These are phyloP conservation scores for Pycnonotus jocosus DNA, from an alignment of 2,113 vertebrate genomes.

Conservation along the genomic window DNA sequence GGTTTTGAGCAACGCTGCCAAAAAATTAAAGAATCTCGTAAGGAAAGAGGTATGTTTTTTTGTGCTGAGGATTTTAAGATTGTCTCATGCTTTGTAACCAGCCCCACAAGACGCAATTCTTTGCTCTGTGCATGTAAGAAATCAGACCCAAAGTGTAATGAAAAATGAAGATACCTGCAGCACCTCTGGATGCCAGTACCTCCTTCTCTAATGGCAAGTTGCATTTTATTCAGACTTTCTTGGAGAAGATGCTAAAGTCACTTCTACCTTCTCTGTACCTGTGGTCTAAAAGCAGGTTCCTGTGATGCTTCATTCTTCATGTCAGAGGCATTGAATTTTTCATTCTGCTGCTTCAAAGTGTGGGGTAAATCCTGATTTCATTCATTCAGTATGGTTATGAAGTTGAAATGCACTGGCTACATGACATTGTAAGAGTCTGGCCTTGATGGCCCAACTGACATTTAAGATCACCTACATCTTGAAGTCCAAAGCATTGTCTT, in stretches of 20 bases:
- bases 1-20: constrained; percentile 88
- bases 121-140: background rate
- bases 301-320: background rate
- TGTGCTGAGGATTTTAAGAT: background rate
- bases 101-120: background rate
- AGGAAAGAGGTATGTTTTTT: constrained; percentile 78
- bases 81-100: background rate
- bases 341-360: background rate
- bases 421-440: background rate
- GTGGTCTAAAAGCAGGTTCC: background rate
- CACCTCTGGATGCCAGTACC: constrained; percentile 57
- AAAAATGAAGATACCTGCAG: constrained; percentile 35
- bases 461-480: background rate
- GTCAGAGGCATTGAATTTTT: background rate
- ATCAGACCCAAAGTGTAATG: constrained; percentile 31
- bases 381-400: background rate
- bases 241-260: background rate
- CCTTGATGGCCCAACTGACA: background rate
- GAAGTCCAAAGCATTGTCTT: background rate
- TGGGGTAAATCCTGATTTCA: background rate
- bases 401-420: background rate
- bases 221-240: background rate
- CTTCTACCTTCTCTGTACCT: background rate
- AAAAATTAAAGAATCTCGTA: constrained; percentile 84
- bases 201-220: constrained; percentile 48